A percentile compares a stretch with the other conserved stretches of the same genome.
Evolutionary conservation across 2,797 vertebrate species (phyloP).

Genomic region (Heterohyrax brucei): DNA sequence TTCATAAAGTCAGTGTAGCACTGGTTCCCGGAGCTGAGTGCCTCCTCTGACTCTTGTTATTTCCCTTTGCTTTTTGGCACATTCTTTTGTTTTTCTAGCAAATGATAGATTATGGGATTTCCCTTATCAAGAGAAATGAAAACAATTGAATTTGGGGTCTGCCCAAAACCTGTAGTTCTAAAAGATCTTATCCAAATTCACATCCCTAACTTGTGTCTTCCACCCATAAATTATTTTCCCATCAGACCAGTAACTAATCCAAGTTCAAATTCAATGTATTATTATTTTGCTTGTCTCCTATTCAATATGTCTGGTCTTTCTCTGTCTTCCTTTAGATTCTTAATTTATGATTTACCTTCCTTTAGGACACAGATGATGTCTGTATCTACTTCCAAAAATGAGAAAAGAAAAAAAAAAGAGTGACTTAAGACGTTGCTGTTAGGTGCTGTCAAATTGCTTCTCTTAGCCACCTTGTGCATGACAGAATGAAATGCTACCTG

Average conservation of each 20-base stretch:
- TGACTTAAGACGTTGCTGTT: no score
- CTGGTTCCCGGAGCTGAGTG: neutral
- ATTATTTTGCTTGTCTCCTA: neutral
- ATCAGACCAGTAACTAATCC: neutral
- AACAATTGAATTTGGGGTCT: neutral
- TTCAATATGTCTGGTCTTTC: neutral
- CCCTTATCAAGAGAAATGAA: constrained; percentile 49
- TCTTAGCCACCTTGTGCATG: no score
- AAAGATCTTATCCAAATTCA: neutral
- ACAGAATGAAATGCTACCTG: no score
- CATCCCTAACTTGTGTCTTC: neutral
- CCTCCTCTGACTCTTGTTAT: neutral
- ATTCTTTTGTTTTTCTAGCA: constrained; percentile 35
- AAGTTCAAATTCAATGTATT: neutral
- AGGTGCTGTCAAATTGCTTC: no score
- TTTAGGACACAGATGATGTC: neutral
- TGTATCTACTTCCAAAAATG: neutral
- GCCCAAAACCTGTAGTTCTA: neutral
- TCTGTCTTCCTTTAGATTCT: neutral
- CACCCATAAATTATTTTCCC: neutral
- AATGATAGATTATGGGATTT: constrained; percentile 45
- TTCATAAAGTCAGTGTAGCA: neutral
- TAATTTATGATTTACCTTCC: constrained; percentile 25
- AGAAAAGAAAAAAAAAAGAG: no score
- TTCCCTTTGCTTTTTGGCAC: constrained; percentile 51